Conservation (phyloP, 2,113 vertebrate species). For the Romanogobio albipinnatus region DNA sequence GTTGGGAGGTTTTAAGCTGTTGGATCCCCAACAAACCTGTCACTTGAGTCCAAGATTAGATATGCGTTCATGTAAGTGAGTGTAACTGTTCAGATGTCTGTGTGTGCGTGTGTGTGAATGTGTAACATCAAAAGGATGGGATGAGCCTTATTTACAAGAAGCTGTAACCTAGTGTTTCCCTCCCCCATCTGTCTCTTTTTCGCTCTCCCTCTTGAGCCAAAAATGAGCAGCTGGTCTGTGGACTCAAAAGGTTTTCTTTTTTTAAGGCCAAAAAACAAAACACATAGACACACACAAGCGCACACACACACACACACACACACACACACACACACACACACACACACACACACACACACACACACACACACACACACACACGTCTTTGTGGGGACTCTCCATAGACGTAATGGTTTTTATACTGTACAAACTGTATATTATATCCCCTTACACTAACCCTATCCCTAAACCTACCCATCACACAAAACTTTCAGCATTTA, state of each 20-base stretch:
- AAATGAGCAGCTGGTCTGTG: conserved; percentile 39
- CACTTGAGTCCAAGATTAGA: neutral
- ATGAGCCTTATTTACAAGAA: conserved; percentile 47
- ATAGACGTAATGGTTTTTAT: too few species aligned
- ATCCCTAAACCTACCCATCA: too few species aligned
- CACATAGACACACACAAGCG: neutral
- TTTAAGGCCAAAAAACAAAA: neutral
- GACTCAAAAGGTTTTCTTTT: conserved; percentile 19
- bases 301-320: conserved; percentile 15
- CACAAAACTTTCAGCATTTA: too few species aligned
- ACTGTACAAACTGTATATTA: too few species aligned
- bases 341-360: neutral
- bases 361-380: too few species aligned
- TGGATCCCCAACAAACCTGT: neutral
- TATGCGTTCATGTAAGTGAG: neutral
- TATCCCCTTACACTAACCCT: too few species aligned
- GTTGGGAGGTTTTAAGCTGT: neutral
- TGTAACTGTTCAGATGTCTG: neutral
- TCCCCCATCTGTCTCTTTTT: conserved; percentile 22
- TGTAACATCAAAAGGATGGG: conserved; percentile 22
- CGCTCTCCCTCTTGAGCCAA: neutral
- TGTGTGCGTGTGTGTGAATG: neutral
- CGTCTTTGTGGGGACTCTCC: too few species aligned
- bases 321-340: neutral
- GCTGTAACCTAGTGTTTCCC: conserved; percentile 29